Conservation (phyloP, 2,888 invertebrate genomes). For the Meghimatium bilineatum region DNA sequence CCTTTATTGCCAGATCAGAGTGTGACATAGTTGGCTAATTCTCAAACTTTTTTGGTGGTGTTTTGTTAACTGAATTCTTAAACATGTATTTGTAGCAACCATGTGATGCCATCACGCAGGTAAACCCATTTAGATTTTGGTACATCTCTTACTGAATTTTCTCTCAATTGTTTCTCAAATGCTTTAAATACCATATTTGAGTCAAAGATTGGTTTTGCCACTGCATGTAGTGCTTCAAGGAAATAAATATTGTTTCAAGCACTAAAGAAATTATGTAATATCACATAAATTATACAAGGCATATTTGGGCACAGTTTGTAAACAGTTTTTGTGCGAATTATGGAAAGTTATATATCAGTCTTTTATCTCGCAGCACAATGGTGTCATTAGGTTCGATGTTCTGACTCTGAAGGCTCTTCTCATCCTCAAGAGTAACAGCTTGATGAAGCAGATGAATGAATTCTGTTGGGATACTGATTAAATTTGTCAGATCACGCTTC, state of each 20-base stretch:
- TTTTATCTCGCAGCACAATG: constrained; percentile 12
- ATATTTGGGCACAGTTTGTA: neutral
- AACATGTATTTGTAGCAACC: too few species aligned
- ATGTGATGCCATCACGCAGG: too few species aligned
- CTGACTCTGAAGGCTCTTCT: neutral
- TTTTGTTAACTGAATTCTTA: too few species aligned
- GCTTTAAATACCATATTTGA: neutral
- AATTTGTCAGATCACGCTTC: constrained; percentile 15
- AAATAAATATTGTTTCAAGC: neutral
- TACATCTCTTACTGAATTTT: too few species aligned
- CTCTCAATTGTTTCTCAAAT: too few species aligned
- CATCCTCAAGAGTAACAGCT: neutral
- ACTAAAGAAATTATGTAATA: neutral
- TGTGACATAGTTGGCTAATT: too few species aligned
- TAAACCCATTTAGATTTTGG: too few species aligned
- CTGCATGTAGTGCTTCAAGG: neutral
- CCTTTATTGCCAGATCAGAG: too few species aligned
- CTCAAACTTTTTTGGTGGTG: too few species aligned
- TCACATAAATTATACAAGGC: neutral
- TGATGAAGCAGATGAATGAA: constrained; percentile 16
- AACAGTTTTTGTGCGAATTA: neutral
- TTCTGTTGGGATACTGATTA: constrained; percentile 26
- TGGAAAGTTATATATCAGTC: constrained; percentile 29
- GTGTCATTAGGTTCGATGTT: constrained; percentile 13
- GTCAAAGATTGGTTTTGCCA: neutral